Base-by-base conservation (phyloP, 2,113 vertebrate genomes). In the Muscicapa adusta region DNA sequence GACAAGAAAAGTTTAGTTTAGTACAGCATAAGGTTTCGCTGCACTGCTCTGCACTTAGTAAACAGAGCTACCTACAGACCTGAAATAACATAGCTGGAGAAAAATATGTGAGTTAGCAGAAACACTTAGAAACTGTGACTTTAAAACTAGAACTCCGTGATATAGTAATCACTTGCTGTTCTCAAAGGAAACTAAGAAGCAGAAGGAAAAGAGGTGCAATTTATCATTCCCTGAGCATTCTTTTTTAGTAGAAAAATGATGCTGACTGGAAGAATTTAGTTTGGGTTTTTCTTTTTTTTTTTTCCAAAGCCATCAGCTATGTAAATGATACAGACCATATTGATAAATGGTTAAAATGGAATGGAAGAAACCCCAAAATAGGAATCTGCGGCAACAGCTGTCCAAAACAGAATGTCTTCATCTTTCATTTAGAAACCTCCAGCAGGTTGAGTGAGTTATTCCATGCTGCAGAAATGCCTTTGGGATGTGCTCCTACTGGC, bases 1-100 rank as follows among this genome's bases (percentile, higher is more conserved):
- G 91, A 86, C 26, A 85, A 43, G 70, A 89, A 89, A 96, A 83
- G 54, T 92, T 97, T 96, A 73, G 84, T 97, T 97, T 82, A 85
- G 9, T 79, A 50, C 34, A 86, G 9, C 26, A 51, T 56, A 93
- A 84, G 48, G 42, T 83, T 88, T 36, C 9, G 24, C 33, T n/a
- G 36, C 29, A 50, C 48, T 75, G 43, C 31, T 57, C 8, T 71
- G 25, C 31, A 33, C 65, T 82, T 62, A 66, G 26, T 48, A 76
- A 93, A 57, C 38, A 76, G 48, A 79, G 51, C 63, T 85, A 85
- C 78, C 65, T 76, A 38, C 34, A 83, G 23, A 51, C 43, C 48
- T 81, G 40, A 93, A 95, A 93, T 88, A 51, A 40, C 6, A 2
- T 15, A 82, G 19, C 56, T 94, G 57, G 36, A 65, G 42, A 65